Evolutionary conservation across 2,888 invertebrate species (phyloP).

Genomic region (Drosophila fulvimacula): DNA sequence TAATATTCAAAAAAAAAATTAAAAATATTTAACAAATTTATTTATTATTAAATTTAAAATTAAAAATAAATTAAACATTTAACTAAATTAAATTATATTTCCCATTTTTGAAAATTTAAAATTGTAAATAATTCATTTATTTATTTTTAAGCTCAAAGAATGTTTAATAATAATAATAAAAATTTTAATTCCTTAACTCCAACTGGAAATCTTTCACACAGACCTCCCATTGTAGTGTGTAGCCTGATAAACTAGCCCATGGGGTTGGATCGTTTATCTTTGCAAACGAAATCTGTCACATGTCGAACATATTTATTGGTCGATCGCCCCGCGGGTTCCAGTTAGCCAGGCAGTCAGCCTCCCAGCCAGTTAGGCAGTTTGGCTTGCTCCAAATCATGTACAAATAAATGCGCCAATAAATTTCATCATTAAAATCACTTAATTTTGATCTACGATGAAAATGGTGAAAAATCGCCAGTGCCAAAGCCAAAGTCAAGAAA

Average conservation of each 20-base stretch:
- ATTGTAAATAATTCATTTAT: too few relatives aligned
- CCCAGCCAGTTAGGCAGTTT: constrained; percentile 21
- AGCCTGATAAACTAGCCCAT: background rate
- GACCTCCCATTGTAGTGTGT: constrained; percentile 31
- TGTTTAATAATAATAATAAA: background rate
- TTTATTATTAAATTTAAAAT: too few relatives aligned
- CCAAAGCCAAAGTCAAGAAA: constrained; percentile 43
- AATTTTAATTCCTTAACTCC: too few relatives aligned
- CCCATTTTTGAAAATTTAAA: too few relatives aligned
- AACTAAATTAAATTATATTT: too few relatives aligned
- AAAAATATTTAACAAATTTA: too few relatives aligned
- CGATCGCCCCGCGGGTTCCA: constrained; percentile 31
- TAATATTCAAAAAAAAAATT: too few relatives aligned
- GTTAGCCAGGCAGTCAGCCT: constrained; percentile 16
- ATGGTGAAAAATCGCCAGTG: constrained; percentile 62
- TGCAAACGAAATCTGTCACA: constrained; percentile 55
- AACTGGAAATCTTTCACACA: background rate
- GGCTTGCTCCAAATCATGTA: constrained; percentile 53
- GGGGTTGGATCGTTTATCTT: constrained; percentile 34
- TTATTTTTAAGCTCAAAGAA: too few relatives aligned
- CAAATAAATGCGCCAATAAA: constrained; percentile 70
- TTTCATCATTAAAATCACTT: constrained; percentile 75
- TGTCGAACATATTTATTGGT: constrained; percentile 61
- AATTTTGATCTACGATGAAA: constrained; percentile 72
- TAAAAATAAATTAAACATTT: too few relatives aligned